These are phyloP conservation scores for Teleiodes luculella DNA, from an alignment of 2,888 invertebrate genomes.

Conservation along the genomic window DNA sequence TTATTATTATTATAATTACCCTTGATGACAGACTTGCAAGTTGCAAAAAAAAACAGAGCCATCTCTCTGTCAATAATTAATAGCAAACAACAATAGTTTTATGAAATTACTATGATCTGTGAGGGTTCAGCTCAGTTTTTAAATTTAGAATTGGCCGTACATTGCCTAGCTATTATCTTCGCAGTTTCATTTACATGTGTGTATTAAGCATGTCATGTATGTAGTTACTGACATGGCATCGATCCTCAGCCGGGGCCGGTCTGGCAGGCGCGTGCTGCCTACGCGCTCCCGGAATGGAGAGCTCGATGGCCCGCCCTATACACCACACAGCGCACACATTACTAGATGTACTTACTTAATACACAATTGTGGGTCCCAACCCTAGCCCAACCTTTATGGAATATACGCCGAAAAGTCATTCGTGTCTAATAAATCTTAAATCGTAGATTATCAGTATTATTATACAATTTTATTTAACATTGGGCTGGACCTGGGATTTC, in stretches of 20 bases:
- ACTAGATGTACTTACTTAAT: constrained; percentile 21
- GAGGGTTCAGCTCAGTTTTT: too few species aligned
- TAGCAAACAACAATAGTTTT: too few species aligned
- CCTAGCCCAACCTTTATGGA: neutral
- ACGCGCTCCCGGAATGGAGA: constrained; percentile 93
- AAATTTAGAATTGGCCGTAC: too few species aligned
- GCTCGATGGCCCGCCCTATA: constrained; percentile 80
- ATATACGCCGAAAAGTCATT: neutral
- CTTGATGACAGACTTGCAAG: too few species aligned
- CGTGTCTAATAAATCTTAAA: too few species aligned
- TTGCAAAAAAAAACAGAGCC: too few species aligned
- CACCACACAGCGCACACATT: constrained; percentile 58
- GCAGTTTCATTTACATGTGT: neutral
- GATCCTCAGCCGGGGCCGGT: constrained; percentile 93
- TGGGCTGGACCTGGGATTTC: too few species aligned
- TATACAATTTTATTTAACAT: neutral
- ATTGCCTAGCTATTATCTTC: neutral
- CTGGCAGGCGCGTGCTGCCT: constrained; percentile 91
- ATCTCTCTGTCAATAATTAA: too few species aligned
- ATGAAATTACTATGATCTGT: too few species aligned
- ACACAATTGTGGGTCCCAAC: neutral
- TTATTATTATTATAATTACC: too few species aligned
- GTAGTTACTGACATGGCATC: constrained; percentile 75
- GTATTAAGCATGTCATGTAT: neutral
- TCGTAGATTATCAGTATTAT: too few species aligned